Conservation (phyloP, 2,113 vertebrate genomes). For the Salvelinus namaycush region DNA sequence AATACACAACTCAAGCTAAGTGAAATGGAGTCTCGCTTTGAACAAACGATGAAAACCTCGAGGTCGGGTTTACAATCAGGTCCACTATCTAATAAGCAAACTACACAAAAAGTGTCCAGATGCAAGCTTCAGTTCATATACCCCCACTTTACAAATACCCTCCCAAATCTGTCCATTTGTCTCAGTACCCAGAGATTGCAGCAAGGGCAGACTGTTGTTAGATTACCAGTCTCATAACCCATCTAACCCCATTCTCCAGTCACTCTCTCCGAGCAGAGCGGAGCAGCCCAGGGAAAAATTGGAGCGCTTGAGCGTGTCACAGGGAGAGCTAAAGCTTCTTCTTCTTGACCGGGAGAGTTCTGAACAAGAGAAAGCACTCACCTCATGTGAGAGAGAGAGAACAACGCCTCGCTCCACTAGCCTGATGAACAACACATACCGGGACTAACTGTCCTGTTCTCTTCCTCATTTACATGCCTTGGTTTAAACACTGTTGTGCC, state of each 20-base stretch:
- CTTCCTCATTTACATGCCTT: neutral
- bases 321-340: slow-evolving; percentile 24
- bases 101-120: neutral
- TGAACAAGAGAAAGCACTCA: slow-evolving; percentile 62
- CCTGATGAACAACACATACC: neutral
- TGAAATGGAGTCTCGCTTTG: slow-evolving; percentile 13
- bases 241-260: slow-evolving; percentile 37
- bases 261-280: slow-evolving; percentile 21
- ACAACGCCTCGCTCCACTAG: neutral
- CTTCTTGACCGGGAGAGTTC: slow-evolving; percentile 40
- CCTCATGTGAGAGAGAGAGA: slow-evolving; percentile 9
- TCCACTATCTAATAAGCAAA: neutral
- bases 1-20: neutral
- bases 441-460: neutral
- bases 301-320: slow-evolving; percentile 51
- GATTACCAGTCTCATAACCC: slow-evolving; percentile 23
- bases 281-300: slow-evolving; percentile 37
- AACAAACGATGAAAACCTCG: neutral
- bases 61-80: neutral
- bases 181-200: neutral
- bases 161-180: neutral
- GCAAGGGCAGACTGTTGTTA: neutral
- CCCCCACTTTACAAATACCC: neutral
- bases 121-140: neutral
- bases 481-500: neutral